Base-by-base conservation (phyloP, 2,797 vertebrate species). In the Paramormyrops hopkinsi region DNA sequence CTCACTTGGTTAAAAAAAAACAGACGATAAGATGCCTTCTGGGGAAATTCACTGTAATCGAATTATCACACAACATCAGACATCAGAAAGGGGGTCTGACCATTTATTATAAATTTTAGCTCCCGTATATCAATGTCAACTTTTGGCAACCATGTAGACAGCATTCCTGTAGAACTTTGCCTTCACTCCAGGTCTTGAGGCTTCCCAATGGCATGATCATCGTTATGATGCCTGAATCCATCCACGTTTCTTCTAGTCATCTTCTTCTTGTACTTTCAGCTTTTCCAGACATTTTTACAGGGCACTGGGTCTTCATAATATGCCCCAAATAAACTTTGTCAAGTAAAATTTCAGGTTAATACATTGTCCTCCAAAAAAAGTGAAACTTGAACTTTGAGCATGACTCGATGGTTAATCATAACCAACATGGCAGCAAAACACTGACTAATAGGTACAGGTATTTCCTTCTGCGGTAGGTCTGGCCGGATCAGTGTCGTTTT, bases 391-490 rank as follows among this genome's bases (percentile, higher is more conserved):
- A 76, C 69, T 37, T 41, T 37, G 12, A 41, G 37, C 37, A 79
- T 44, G 73, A 44, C 73, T 44, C 37, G 14, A 79, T n/a, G 37
- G 56, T 44, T 94, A 92, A 94, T 93, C 56, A 92, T 89, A 92
- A 91, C 89, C 93, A 95, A 90, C 53, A 41, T 19, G 17, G 41
- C 19, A 25, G 76, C 51, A 44, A 62, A 88, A 90, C 87, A 62
- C 88, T 56, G 83, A 90, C 91, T 92, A 90, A 93, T 89, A 90
- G 90, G 93, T 89, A 44, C 84, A 92, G 84, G 92, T 91, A 91
- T 92, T 93, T 93, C 92, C 89, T 91, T 91, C 88, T 89, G 91
- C 90, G 92, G 91, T 93, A 88, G 92, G 91, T 91, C 79, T 89
- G 88, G 92, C 88, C 90, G 86, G 88, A 87, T 73, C 92, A 92